Conservation (phyloP, 2,888 invertebrate species). For the Dynastes hyllus region DNA sequence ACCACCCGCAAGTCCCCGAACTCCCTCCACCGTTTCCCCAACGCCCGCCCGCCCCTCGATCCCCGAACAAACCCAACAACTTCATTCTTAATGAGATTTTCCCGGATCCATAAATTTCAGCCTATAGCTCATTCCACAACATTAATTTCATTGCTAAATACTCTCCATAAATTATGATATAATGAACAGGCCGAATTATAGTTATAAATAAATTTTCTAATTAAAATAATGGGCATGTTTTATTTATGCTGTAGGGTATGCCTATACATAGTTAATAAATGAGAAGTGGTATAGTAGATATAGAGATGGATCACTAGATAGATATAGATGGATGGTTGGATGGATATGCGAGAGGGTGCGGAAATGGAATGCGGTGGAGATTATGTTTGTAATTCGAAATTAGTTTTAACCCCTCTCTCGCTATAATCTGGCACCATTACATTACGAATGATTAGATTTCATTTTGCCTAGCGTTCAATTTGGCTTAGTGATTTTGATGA, state of each 20-base stretch:
- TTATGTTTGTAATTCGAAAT: slow-evolving; percentile 45
- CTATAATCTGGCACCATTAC: slow-evolving; percentile 34
- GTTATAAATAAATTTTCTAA: slow-evolving; percentile 69
- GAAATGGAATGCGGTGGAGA: slow-evolving; percentile 10
- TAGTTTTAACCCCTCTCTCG: slow-evolving; percentile 36
- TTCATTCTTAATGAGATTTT: slow-evolving; percentile 73
- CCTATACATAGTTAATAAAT: slow-evolving; percentile 23
- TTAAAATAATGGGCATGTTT: slow-evolving; percentile 61
- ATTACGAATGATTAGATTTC: slow-evolving; percentile 40
- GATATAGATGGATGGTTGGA: slow-evolving; percentile 8
- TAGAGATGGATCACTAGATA: slow-evolving; percentile 20
- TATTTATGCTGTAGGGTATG: slow-evolving; percentile 29
- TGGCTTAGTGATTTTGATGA: slow-evolving; percentile 5
- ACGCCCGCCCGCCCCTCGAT: slow-evolving; percentile 54
- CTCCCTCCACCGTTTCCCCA: slow-evolving; percentile 53
- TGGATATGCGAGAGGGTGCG: not conserved
- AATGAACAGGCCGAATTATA: slow-evolving; percentile 71
- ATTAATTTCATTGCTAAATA: slow-evolving; percentile 73
- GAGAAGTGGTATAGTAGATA: slow-evolving; percentile 14
- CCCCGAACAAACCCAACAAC: slow-evolving; percentile 70
- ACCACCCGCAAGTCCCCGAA: slow-evolving; percentile 37
- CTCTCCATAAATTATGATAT: slow-evolving; percentile 71
- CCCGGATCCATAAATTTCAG: slow-evolving; percentile 72
- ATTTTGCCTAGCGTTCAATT: slow-evolving; percentile 31
- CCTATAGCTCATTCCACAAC: slow-evolving; percentile 72